A percentile compares a stretch with the other conserved stretches of the same genome.
Conservation (phyloP, 2,888 invertebrate species). For the Rotaria socialis region DNA sequence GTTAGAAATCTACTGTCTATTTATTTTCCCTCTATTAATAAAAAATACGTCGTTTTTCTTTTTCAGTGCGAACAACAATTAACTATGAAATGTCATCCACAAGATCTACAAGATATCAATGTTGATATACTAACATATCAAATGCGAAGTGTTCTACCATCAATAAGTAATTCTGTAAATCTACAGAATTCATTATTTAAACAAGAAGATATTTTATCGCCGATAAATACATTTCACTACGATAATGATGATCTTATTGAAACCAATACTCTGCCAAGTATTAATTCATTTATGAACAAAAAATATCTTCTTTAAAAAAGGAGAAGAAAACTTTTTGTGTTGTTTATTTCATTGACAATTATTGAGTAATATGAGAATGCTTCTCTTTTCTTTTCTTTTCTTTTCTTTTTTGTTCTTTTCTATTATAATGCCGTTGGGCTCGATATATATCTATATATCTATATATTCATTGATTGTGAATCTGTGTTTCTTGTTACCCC, state of each 20-base stretch:
- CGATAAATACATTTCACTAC: neutral
- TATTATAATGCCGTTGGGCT: neutral
- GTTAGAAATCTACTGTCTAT: neutral
- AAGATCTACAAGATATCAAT: conserved; percentile 22
- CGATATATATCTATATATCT: neutral
- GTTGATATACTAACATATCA: conserved; percentile 22
- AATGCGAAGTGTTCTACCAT: conserved; percentile 15
- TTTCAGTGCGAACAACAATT: neutral
- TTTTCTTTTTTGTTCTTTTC: neutral
- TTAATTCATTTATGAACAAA: conserved; percentile 13
- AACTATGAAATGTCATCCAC: neutral
- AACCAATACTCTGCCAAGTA: conserved; percentile 16
- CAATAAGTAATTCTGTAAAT: conserved; percentile 1
- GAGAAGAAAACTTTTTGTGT: neutral
- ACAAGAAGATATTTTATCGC: neutral
- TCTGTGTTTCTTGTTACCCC: conserved; percentile 9
- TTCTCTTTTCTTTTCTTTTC: neutral
- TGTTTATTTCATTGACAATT: neutral
- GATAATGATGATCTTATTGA: neutral
- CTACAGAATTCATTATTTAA: conserved; percentile 14
- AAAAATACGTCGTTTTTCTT: neutral
- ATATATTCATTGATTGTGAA: conserved; percentile 5
- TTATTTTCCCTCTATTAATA: neutral
- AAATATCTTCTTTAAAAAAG: neutral
- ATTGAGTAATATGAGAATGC: conserved; percentile 19